These are phyloP conservation scores for Lasioglossum marginatum DNA, from an alignment of 2,888 invertebrate species.

Conservation along the genomic window DNA sequence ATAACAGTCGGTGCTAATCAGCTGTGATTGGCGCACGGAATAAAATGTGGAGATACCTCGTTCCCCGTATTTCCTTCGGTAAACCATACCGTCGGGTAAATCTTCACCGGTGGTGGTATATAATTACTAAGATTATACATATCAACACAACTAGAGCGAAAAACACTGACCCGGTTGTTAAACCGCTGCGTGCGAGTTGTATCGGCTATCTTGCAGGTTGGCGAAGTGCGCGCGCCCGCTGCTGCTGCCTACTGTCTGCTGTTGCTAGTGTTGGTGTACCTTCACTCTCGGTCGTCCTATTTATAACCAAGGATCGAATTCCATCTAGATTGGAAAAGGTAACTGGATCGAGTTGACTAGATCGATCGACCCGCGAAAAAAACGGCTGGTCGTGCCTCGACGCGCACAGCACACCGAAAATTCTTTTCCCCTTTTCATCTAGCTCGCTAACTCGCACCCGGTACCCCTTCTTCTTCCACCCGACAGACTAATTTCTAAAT, in stretches of 20 bases:
- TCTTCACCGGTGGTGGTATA: conserved; percentile 71
- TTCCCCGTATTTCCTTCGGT: conserved; percentile 21
- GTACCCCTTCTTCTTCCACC: not conserved
- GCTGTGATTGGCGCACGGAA: conserved; percentile 71
- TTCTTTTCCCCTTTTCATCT: not conserved
- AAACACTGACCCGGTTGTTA: conserved; percentile 80
- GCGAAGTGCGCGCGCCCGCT: conserved; percentile 45
- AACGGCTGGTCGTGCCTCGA: not conserved
- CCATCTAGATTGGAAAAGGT: conserved; percentile 70
- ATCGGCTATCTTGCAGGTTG: conserved; percentile 59
- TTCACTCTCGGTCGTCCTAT: conserved; percentile 74
- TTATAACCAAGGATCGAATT: conserved; percentile 75
- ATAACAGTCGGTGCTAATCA: conserved; percentile 76
- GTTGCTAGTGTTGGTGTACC: conserved; percentile 60
- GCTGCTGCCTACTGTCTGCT: not conserved
- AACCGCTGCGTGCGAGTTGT: conserved; percentile 68
- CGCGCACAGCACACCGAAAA: conserved; percentile 31
- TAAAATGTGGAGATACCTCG: conserved; percentile 66
- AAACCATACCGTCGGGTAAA: conserved; percentile 65
- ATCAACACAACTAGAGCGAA: conserved; percentile 81
- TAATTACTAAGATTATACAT: conserved; percentile 81
- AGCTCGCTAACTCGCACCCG: not conserved
- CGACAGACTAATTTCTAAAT: not conserved
- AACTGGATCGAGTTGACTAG: conserved; percentile 66
- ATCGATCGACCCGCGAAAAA: conserved; percentile 39